These are phyloP conservation scores for Sebastolobus altivelis DNA, from an alignment of 2,797 vertebrate genomes.

Conservation along the genomic window DNA sequence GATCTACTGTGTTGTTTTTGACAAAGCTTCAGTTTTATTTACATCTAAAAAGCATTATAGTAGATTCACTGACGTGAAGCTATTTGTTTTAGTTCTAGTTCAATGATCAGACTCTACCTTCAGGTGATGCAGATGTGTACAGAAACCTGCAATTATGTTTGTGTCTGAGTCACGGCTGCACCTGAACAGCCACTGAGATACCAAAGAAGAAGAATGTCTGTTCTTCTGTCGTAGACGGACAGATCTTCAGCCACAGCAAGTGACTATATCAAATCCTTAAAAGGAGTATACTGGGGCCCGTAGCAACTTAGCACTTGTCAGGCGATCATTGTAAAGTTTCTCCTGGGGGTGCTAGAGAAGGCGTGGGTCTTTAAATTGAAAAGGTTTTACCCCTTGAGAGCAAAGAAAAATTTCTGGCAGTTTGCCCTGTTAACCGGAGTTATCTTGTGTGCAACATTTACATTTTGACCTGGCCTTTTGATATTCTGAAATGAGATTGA, in stretches of 20 bases:
- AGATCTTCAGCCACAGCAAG: background rate
- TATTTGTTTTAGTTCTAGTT: background rate
- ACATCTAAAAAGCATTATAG: background rate
- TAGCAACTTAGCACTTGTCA: background rate
- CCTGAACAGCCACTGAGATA: conserved; percentile 14
- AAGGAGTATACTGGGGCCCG: background rate
- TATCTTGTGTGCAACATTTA: background rate
- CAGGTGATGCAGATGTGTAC: background rate
- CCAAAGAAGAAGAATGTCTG: conserved; percentile 7
- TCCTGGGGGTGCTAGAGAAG: background rate
- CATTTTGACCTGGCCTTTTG: background rate
- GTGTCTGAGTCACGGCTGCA: conserved; percentile 49
- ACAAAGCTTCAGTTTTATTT: background rate
- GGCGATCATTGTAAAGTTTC: background rate
- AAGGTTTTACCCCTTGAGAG: background rate
- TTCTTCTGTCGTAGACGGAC: background rate
- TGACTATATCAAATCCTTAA: background rate
- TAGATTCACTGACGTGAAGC: background rate
- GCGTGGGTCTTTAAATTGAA: background rate
- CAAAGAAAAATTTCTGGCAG: background rate
- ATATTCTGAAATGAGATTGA: too few species aligned
- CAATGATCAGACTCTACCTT: background rate
- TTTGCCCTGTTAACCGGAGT: background rate
- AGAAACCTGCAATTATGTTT: conserved; percentile 31
- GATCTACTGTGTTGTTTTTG: background rate